These are phyloP conservation scores for Protonibea diacanthus DNA, from an alignment of 2,797 vertebrate species.

Conservation along the genomic window DNA sequence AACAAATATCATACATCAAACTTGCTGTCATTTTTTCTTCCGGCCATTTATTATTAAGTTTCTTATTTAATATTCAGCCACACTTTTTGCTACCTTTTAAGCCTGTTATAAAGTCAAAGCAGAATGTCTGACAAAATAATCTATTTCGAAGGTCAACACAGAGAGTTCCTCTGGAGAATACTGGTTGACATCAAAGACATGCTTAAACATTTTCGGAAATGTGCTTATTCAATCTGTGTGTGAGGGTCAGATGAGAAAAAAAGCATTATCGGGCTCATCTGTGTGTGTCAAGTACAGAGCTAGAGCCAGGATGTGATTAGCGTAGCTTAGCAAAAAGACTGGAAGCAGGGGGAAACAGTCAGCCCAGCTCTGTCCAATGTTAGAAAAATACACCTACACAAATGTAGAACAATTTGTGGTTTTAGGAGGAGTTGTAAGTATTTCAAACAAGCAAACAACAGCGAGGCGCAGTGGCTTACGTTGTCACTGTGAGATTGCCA, in stretches of 20 bases:
- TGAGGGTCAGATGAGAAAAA: background rate
- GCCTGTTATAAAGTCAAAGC: background rate
- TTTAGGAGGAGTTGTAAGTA: background rate
- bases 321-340: background rate
- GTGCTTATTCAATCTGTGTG: background rate
- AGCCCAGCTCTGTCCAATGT: background rate
- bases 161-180: background rate
- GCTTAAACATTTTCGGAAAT: background rate
- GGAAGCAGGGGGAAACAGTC: background rate
- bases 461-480: background rate
- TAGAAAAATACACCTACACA: conserved; percentile 6
- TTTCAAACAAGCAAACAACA: background rate
- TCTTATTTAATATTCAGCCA: background rate
- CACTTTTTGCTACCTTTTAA: background rate
- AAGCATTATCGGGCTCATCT: no score
- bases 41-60: background rate
- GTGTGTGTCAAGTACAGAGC: background rate
- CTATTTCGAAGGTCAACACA: background rate
- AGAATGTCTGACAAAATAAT: background rate
- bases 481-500: background rate
- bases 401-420: conserved; percentile 1
- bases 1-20: background rate
- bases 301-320: background rate
- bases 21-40: background rate
- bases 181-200: no score